Percentiles rank a stretch among this genome's conserved stretches.
Evolutionary conservation across 1,140 invertebrate species (phyloP).

Genomic region (Artemia franciscana): DNA sequence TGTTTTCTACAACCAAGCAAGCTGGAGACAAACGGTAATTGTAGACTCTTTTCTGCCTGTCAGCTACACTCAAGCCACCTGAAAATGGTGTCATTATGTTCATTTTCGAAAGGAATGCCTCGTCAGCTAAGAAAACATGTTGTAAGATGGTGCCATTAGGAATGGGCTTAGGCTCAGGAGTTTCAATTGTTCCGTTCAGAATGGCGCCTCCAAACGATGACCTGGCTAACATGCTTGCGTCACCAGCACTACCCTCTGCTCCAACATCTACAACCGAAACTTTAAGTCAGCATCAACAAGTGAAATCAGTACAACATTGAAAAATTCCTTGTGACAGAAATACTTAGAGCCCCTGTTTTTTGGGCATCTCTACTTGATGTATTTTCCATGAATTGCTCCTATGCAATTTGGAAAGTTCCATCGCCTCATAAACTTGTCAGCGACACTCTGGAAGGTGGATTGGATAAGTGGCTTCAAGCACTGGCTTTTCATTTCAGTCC

Average conservation of each 20-base stretch:
- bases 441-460: constrained; percentile 11
- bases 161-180: neutral
- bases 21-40: constrained; percentile 19
- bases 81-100: constrained; percentile 1
- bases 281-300: constrained; percentile 5
- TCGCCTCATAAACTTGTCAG: constrained; percentile 8
- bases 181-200: neutral
- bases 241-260: neutral
- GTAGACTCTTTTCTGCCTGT: constrained; percentile 14
- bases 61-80: neutral
- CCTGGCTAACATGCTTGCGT: neutral
- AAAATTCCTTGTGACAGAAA: constrained; percentile 12
- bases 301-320: constrained; percentile 10
- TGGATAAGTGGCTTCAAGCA: constrained; percentile 11
- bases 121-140: constrained; percentile 15
- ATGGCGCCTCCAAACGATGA: neutral
- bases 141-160: neutral
- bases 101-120: neutral
- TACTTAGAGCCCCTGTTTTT: constrained; percentile 8
- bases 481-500: constrained; percentile 3
- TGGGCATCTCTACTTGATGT: constrained; percentile 11
- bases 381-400: constrained; percentile 14
- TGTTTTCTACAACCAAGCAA: constrained; percentile 15
- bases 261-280: neutral
- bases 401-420: constrained; percentile 15